These are phyloP conservation scores for Aspidiotus rigidus DNA, from an alignment of 2,888 invertebrate species.

Conservation along the genomic window DNA sequence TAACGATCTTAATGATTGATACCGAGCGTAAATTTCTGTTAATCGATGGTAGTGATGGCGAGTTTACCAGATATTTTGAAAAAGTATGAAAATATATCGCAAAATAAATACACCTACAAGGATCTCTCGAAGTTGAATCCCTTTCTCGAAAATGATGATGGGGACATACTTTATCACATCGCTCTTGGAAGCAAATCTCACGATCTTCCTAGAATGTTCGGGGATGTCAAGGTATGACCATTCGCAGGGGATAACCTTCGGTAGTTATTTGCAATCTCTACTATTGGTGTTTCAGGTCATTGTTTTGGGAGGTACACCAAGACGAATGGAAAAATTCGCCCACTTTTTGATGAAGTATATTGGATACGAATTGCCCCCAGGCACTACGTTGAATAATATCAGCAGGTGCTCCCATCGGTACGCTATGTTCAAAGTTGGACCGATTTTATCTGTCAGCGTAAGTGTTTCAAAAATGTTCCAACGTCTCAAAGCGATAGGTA, in stretches of 20 bases:
- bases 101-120: background rate
- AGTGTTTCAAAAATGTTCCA: conserved; percentile 44
- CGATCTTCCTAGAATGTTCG: conserved; percentile 88
- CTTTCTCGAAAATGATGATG: conserved; percentile 83
- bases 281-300: conserved; percentile 61
- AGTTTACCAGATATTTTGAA: background rate
- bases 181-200: conserved; percentile 77
- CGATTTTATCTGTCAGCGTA: conserved; percentile 73
- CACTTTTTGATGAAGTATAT: conserved; percentile 83
- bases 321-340: conserved; percentile 87
- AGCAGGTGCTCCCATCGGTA: conserved; percentile 86
- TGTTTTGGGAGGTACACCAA: conserved; percentile 92
- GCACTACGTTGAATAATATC: conserved; percentile 77
- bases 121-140: conserved; percentile 50
- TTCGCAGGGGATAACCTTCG: background rate
- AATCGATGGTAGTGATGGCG: background rate
- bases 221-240: conserved; percentile 80
- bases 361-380: conserved; percentile 78
- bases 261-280: background rate
- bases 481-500: background rate
- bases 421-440: conserved; percentile 91
- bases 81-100: conserved; percentile 45
- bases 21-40: background rate
- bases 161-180: conserved; percentile 86
- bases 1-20: background rate